Evolutionary conservation across 2,113 vertebrate genomes (phyloP), one percentile per base, ranked within the genome.

Genomic region (Psittacula cyanocephala): DNA sequence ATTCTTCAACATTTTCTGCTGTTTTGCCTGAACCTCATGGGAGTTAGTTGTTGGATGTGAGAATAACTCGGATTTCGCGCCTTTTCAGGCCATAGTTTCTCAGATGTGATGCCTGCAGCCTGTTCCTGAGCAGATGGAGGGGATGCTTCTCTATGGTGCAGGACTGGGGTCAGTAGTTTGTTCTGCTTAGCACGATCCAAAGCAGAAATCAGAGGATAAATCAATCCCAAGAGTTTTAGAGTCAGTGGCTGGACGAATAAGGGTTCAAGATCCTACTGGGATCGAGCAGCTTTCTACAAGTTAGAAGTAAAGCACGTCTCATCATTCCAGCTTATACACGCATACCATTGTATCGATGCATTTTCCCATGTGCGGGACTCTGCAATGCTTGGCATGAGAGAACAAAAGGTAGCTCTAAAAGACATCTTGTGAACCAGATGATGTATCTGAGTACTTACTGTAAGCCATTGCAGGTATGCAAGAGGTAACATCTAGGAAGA

Each of bases 301-400:
- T 49, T 33, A 17, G 50, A 70, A 93, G 44, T 28, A 60, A 33
- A 55, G 28, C 37, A 37, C 6, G 3, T 37, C 68, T 82, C 27
- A 3, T 75, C 31, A 24, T 24, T 55, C 35, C 31, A 20, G 1
- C 0, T 46, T 35, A 63, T n/a, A 57, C 4, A 1, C 0, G 2
- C 5, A 1, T 31, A n/a, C 10, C 4, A 5, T 44, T 18, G 14
- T 67, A 41, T 37, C 28, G 33, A 15, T 79, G 46, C 19, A 33
- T 74, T 63, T 87, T 50, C 62, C 55, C 25, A 19, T 0, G 0
- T 41, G 33, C 0, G 0, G 70, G 57, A 63, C 46, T 43, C 17
- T 46, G 27, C 35, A 44, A 1, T 55, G 11, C 29, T 59, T 68
- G 20, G 44, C 69, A 46, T 22, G 13, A 67, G 15, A 77, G 33